A percentile compares a stretch with the other conserved stretches of the same genome.
Conservation (phyloP, 2,888 invertebrate species). For the Harmothoe impar region DNA sequence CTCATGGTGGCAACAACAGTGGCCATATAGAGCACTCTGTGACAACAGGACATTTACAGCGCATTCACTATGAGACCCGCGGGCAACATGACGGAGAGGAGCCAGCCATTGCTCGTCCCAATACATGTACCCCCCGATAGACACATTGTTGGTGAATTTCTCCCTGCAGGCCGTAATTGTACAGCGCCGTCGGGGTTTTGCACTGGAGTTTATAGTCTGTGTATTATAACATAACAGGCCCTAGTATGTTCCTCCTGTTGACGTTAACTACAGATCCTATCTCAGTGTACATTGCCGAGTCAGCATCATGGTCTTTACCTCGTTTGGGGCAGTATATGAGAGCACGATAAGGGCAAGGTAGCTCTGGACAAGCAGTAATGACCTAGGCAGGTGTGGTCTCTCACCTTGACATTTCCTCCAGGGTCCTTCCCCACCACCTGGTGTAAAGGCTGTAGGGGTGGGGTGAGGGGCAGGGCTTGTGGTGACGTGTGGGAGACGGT, state of each 20-base stretch:
- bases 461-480: neutral
- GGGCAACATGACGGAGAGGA: slow-evolving; percentile 3
- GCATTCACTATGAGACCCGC: neutral
- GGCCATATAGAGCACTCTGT: neutral
- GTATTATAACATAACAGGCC: too few species aligned
- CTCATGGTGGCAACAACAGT: neutral
- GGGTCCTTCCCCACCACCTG: slow-evolving; percentile 1
- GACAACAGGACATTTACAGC: slow-evolving; percentile 6
- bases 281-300: too few species aligned
- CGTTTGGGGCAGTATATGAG: neutral
- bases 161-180: too few species aligned
- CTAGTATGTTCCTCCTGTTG: too few species aligned
- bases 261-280: too few species aligned
- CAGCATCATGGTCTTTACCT: neutral
- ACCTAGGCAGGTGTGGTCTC: neutral
- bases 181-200: too few species aligned
- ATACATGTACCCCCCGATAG: too few species aligned
- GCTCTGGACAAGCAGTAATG: neutral
- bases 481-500: neutral
- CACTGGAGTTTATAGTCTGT: too few species aligned
- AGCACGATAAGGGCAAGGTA: neutral
- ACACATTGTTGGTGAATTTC: too few species aligned
- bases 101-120: neutral
- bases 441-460: neutral
- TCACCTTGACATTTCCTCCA: slow-evolving; percentile 16